Evolutionary conservation across 1,140 invertebrate species (phyloP).

Genomic region (Sycophila sp.): DNA sequence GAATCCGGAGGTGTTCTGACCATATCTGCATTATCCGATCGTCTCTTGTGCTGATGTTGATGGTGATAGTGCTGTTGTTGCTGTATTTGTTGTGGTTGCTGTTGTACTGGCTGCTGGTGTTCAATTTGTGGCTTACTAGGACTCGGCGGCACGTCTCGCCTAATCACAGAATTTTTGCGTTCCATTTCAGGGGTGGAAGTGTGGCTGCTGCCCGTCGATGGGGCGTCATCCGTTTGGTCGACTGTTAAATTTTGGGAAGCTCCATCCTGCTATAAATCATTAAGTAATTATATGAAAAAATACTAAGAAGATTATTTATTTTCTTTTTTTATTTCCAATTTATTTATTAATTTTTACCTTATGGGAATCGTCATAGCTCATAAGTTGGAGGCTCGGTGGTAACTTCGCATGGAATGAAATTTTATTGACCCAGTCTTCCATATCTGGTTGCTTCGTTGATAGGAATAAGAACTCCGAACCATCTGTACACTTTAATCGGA

Average conservation of each 20-base stretch:
- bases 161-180: slow-evolving; percentile 63
- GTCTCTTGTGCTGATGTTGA: slow-evolving; percentile 51
- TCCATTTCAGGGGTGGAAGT: slow-evolving; percentile 66
- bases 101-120: slow-evolving; percentile 37
- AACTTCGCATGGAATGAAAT: slow-evolving; percentile 93
- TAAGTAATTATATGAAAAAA: no score
- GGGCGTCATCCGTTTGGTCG: slow-evolving; percentile 56
- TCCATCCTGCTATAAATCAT: slow-evolving; percentile 50
- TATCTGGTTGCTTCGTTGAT: slow-evolving; percentile 76
- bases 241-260: slow-evolving; percentile 49
- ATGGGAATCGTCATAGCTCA: slow-evolving; percentile 79
- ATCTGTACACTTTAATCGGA: slow-evolving; percentile 87
- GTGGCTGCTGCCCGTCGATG: slow-evolving; percentile 63
- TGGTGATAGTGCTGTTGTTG: slow-evolving; percentile 48
- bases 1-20: slow-evolving; percentile 45
- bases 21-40: no score
- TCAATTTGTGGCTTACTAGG: slow-evolving; percentile 54
- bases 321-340: not conserved
- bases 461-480: slow-evolving; percentile 93
- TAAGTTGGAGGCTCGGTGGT: slow-evolving; percentile 87
- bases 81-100: slow-evolving; percentile 56
- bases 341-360: slow-evolving; percentile 43
- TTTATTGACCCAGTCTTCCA: slow-evolving; percentile 95
- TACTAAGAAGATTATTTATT: slow-evolving; percentile 51
- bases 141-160: slow-evolving; percentile 52